These are phyloP conservation scores for Myrmophylax atrothorax DNA, from an alignment of 2,113 vertebrate species.

Conservation along the genomic window DNA sequence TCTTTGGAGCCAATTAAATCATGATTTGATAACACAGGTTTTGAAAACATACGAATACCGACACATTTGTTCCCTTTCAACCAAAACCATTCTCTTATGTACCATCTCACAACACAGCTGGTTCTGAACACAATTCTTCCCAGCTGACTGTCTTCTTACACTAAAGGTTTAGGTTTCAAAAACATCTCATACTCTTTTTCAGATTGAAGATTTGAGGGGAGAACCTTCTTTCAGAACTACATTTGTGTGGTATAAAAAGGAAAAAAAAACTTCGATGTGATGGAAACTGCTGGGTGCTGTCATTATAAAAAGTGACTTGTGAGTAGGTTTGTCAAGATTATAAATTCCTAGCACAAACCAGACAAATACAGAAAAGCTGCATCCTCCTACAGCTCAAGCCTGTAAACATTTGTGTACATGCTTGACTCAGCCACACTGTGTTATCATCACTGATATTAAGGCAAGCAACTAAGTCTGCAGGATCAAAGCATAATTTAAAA, in stretches of 20 bases:
- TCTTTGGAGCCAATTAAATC: not conserved
- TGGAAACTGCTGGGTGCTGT: not conserved
- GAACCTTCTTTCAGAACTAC: not conserved
- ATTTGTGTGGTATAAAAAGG: not conserved
- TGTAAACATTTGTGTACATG: not conserved
- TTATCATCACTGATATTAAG: not conserved
- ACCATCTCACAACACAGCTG: not conserved
- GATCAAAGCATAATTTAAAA: not conserved
- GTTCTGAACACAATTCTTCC: not conserved
- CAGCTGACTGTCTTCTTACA: not conserved
- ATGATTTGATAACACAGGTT: not conserved
- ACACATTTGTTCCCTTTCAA: not conserved
- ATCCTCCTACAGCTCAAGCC: not conserved
- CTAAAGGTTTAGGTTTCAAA: not conserved
- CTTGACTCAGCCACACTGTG: not conserved
- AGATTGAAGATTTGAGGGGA: not conserved
- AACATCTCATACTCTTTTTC: not conserved
- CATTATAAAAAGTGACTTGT: not conserved
- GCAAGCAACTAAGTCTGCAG: slow-evolving; percentile 34
- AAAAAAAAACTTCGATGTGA: not conserved
- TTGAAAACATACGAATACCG: not conserved
- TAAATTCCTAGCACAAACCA: not conserved
- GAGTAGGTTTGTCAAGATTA: not conserved
- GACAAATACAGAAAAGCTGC: not conserved
- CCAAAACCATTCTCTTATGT: not conserved